Percentiles rank a stretch among this genome's conserved stretches.
phyloP scores from a whole-genome alignment of 2,888 invertebrate species.

The Apamea sordens region DNA sequence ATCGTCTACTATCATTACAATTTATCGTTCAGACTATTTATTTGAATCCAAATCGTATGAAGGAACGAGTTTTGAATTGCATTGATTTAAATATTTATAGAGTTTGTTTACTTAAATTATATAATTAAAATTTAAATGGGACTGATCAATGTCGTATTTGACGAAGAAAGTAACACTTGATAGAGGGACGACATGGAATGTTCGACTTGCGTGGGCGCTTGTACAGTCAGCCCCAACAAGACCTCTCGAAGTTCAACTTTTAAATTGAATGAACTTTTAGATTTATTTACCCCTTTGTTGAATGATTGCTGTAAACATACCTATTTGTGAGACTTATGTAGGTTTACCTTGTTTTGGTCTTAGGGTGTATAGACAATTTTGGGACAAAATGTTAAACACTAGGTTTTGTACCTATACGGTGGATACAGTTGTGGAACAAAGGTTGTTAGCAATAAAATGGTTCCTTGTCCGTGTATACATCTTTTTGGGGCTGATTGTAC shows the following conservation, averaged over 20 bases:
- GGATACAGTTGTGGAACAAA: background rate
- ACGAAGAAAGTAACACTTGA: slow-evolving; percentile 65
- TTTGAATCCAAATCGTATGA: slow-evolving; percentile 77
- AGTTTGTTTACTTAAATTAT: slow-evolving; percentile 81
- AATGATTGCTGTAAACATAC: background rate
- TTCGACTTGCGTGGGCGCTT: slow-evolving; percentile 59
- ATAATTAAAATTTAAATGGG: slow-evolving; percentile 75
- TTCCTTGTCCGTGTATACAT: background rate
- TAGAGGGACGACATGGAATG: slow-evolving; percentile 47
- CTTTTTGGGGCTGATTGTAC: slow-evolving; percentile 21
- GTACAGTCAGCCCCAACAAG: background rate
- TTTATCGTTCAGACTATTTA: slow-evolving; percentile 80
- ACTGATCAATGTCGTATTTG: slow-evolving; percentile 63
- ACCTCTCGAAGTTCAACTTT: background rate
- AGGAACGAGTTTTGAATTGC: slow-evolving; percentile 70
- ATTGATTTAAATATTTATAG: slow-evolving; percentile 77
- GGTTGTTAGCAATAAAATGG: background rate
- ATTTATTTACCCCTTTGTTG: background rate
- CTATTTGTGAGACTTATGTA: no score
- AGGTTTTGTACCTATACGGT: background rate
- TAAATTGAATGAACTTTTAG: background rate
- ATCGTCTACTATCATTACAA: slow-evolving; percentile 79
- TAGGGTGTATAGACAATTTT: background rate
- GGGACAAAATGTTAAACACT: background rate
- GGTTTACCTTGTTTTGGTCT: background rate